Base-by-base conservation (phyloP, 2,888 invertebrate genomes). In the Saturnia japonica region DNA sequence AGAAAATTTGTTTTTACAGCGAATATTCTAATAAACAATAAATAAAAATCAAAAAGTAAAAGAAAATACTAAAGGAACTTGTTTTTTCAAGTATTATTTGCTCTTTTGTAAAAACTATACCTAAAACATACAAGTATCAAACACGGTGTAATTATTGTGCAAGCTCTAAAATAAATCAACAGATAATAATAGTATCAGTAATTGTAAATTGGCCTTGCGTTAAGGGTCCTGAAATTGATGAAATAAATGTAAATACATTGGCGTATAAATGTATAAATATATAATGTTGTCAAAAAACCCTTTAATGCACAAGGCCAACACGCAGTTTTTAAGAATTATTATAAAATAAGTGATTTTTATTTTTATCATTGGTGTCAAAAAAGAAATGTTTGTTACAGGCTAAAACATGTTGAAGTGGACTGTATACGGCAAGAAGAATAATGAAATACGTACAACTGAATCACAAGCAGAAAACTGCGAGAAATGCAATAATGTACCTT, bases 371-470 rank as follows among this genome's bases (percentile, higher is more conserved):
- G 2, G 34, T 34, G 6, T 34, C 34, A 2, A 34, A 19, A 54
- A 22, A 4, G n/a, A 22, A 7, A 2, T 54, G 22, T 54, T 22
- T 25, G 54, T 70, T 70, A 11, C 70, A 70, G 70, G 42, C 42
- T 25, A 16, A 54, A 70, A 69, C 81, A 95, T 95, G 95, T 88
- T 95, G 80, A 95, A 95, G 94, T 95, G 95, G 95, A 94, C 95
- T 70, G 95, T 95, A 16, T 93, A 93, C 75, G 90, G 87, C 74
- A 92, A 93, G 78, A 94, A 93, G 75, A 93, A 88, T 72, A 91
- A 91, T 83, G 91, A 91, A 12, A 80, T 79, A 67, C 85, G 83
- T 73, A 76, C 80, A 3, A 76, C 77, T 60, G 86, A 87, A 51
- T 74, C 76, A 25, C 85, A 87, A 68, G 77, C 78, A 42, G 85